phyloP scores from a whole-genome alignment of 2,797 vertebrate species.

The Semotilus atromaculatus region DNA sequence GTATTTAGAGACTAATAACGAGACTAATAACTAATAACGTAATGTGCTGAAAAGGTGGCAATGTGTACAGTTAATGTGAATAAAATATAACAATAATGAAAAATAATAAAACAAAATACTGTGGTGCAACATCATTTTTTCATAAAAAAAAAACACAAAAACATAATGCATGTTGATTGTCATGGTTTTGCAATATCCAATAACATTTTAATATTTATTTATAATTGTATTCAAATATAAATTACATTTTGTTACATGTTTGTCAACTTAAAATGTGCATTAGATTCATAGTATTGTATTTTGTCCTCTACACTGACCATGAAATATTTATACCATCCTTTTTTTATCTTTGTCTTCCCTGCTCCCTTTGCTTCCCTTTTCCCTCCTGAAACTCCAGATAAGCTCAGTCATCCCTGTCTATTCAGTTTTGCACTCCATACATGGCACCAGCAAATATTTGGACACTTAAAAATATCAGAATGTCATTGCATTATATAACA shows the following conservation, averaged over 20 bases:
- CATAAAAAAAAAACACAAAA: neutral
- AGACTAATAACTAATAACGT: neutral
- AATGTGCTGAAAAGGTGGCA: neutral
- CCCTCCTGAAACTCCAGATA: slow-evolving; percentile 22
- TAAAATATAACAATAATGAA: neutral
- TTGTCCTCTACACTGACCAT: neutral
- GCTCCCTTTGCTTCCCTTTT: slow-evolving; percentile 23
- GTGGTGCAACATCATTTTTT: neutral
- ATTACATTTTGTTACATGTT: neutral
- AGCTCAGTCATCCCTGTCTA: neutral
- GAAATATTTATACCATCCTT: neutral
- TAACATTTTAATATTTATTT: neutral
- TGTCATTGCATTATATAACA: neutral
- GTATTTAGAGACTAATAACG: neutral
- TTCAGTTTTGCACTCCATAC: neutral
- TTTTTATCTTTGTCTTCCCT: slow-evolving; percentile 23
- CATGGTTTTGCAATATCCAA: neutral
- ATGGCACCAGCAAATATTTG: neutral
- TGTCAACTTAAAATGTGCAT: too few species aligned
- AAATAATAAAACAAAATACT: neutral
- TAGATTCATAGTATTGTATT: neutral
- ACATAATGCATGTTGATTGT: neutral
- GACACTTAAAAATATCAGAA: neutral
- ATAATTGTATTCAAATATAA: neutral
- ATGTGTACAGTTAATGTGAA: neutral